Base-by-base conservation (phyloP, 2,113 vertebrate species). In the Chlorocebus sabaeus region DNA sequence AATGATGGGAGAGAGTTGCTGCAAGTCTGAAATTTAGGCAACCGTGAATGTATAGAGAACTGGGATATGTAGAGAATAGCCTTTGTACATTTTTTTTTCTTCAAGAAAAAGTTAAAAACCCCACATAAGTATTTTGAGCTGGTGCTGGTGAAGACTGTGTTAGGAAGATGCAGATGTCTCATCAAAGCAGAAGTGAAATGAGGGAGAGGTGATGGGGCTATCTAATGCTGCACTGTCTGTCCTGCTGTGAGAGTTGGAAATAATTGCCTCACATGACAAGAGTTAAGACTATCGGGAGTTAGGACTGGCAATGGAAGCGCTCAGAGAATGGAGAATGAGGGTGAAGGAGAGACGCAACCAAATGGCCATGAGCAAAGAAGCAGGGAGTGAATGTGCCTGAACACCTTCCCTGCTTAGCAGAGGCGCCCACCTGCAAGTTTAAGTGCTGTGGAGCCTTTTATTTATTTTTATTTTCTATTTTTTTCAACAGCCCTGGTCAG, bases 171-270 rank as follows among this genome's bases (percentile, higher is more conserved):
- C n/a, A 89, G 72, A 43, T 13, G 72, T 2, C 72, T 40, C 52
- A 40, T 40, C 22, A 20, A 40, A 79, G 2, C 6, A 0, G 50
- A 40, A 4, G 27, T 0, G 30, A 40, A 18, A 80, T 9, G 89
- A 72, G 40, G 32, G 2, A 32, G 57, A 40, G n/a, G 9, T 0
- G 10, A 27, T 0, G 0, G 79, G 40, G 25, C 40, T 16, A 78
- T 25, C 11, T 40, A 92, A 14, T 1, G 30, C 59, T 59, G 1
- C 12, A 0, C 0, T n/a, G 95, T 86, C 92, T 5, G 0, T 43
- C 30, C 13, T 83, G 89, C 13, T 2, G 5, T 12, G 81, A 79
- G 84, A 23, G 12, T 18, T 43, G 38, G 38, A 7, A 50, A 25
- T 64, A 94, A 89, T 3, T n/a, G 43, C 43, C 72, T 64, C 6